Percentiles rank a stretch among this genome's conserved stretches.
These are phyloP conservation scores for Triplophysa bombifrons DNA, from an alignment of 2,797 vertebrate species.

Conservation along the genomic window DNA sequence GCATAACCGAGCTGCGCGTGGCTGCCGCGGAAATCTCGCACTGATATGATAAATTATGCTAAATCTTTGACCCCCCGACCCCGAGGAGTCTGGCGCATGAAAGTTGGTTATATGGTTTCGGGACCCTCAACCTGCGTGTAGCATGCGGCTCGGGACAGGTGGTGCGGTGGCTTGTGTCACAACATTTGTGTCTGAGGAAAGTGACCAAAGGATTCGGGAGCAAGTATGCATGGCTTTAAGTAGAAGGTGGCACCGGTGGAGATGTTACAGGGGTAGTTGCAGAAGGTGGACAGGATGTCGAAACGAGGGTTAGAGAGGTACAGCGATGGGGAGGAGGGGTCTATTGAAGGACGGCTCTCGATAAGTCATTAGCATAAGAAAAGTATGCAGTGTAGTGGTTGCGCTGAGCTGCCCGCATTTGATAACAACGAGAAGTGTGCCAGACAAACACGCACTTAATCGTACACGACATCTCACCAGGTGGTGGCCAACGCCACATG, in stretches of 20 bases:
- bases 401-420: slow-evolving; percentile 53
- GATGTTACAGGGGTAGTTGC: slow-evolving; percentile 11
- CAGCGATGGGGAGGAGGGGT: slow-evolving; percentile 31
- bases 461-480: slow-evolving; percentile 63
- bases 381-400: slow-evolving; percentile 54
- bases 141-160: slow-evolving; percentile 36
- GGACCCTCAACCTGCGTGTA: slow-evolving; percentile 16
- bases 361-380: slow-evolving; percentile 59
- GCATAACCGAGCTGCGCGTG: slow-evolving; percentile 80
- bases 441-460: slow-evolving; percentile 63
- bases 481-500: slow-evolving; percentile 57
- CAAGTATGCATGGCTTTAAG: neutral
- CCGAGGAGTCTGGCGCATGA: slow-evolving; percentile 40
- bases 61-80: slow-evolving; percentile 82
- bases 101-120: slow-evolving; percentile 45
- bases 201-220: slow-evolving; percentile 5
- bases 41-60: slow-evolving; percentile 86
- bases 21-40: slow-evolving; percentile 82
- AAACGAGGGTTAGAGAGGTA: neutral
- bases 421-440: slow-evolving; percentile 60
- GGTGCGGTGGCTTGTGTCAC: neutral
- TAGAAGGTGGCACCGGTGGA: slow-evolving; percentile 42
- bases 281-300: neutral
- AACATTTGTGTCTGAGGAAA: neutral
- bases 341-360: slow-evolving; percentile 26